Percentiles rank a stretch among this genome's conserved stretches.
Conservation (phyloP, 2,888 invertebrate genomes). For the Cantharis flavilabris region DNA sequence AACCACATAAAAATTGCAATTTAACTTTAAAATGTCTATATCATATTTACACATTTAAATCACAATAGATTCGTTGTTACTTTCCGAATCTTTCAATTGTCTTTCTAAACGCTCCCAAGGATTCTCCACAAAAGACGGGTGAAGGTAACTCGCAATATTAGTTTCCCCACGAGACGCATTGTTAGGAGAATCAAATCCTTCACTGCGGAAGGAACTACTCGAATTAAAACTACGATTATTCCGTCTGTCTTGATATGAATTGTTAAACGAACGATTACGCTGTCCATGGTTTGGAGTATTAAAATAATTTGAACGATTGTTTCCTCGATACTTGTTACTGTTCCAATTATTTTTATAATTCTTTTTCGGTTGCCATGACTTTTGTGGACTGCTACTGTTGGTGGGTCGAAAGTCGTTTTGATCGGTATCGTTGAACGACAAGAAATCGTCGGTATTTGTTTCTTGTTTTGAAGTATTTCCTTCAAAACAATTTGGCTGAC, state of each 20-base stretch:
- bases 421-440: slow-evolving; percentile 27
- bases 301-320: slow-evolving; percentile 10
- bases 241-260: slow-evolving; percentile 11
- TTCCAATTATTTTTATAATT: slow-evolving; percentile 21
- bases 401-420: slow-evolving; percentile 34
- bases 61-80: background rate
- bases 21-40: background rate
- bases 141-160: slow-evolving; percentile 31
- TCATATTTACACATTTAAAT: background rate
- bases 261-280: slow-evolving; percentile 26
- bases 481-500: background rate
- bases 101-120: slow-evolving; percentile 42
- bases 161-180: background rate
- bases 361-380: slow-evolving; percentile 18
- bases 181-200: slow-evolving; percentile 2
- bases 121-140: slow-evolving; percentile 43
- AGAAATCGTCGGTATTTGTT: slow-evolving; percentile 34
- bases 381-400: slow-evolving; percentile 38
- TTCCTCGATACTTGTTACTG: slow-evolving; percentile 21
- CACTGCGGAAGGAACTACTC: background rate
- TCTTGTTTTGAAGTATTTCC: background rate
- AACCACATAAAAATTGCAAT: background rate
- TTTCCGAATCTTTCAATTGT: slow-evolving; percentile 1
- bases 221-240: slow-evolving; percentile 18
- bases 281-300: slow-evolving; percentile 2